These are phyloP conservation scores for Nasonia oneida DNA, from an alignment of 2,888 invertebrate species.

Conservation along the genomic window DNA sequence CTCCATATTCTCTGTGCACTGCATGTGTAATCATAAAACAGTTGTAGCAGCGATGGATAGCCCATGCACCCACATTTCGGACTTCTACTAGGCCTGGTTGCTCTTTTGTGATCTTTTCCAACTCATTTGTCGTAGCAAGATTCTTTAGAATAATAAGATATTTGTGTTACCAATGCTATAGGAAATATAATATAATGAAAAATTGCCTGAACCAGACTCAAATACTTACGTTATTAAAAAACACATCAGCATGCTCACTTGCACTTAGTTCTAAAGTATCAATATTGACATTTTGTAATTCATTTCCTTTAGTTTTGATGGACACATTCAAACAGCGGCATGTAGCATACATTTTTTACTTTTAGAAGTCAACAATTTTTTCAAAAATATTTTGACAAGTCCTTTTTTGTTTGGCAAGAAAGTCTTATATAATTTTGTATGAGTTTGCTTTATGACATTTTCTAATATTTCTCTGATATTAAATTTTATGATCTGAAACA, in stretches of 20 bases:
- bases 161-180: slow-evolving; percentile 21
- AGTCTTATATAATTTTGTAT: slow-evolving; percentile 6
- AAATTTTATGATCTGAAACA: slow-evolving; percentile 43
- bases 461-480: neutral
- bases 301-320: slow-evolving; percentile 83
- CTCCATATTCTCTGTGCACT: slow-evolving; percentile 81
- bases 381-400: slow-evolving; percentile 43
- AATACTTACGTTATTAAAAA: slow-evolving; percentile 84
- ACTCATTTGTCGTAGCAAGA: slow-evolving; percentile 80
- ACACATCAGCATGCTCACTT: slow-evolving; percentile 83
- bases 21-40: slow-evolving; percentile 85
- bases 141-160: slow-evolving; percentile 76
- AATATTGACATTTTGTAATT: slow-evolving; percentile 81
- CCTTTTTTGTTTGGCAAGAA: slow-evolving; percentile 32
- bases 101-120: slow-evolving; percentile 81
- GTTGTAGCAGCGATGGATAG: slow-evolving; percentile 83
- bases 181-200: neutral
- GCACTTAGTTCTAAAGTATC: slow-evolving; percentile 82
- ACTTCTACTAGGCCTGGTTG: slow-evolving; percentile 83
- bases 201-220: neutral
- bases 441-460: slow-evolving; percentile 40
- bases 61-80: slow-evolving; percentile 83
- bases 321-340: slow-evolving; percentile 90
- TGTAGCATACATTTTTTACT: slow-evolving; percentile 79
- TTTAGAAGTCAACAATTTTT: slow-evolving; percentile 19